A percentile compares a stretch with the other conserved stretches of the same genome.
phyloP scores from a whole-genome alignment of 2,888 invertebrate genomes.

The Polyommatus icarus region DNA sequence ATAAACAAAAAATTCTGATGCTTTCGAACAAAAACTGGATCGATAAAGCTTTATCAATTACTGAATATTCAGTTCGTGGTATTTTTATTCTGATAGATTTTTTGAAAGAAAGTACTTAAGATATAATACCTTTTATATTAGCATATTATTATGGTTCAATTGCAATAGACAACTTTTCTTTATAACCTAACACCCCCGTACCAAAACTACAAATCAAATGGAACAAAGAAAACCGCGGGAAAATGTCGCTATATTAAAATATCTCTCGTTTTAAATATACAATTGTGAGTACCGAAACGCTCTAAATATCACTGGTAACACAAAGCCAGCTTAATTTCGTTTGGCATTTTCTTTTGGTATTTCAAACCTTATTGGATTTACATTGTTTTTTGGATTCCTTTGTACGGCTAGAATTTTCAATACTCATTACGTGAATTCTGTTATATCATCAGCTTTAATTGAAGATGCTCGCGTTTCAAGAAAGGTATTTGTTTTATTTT shows the following conservation, averaged over 20 bases:
- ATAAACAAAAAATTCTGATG: too few species aligned
- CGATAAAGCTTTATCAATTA: too few species aligned
- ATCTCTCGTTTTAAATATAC: neutral
- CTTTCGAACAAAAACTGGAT: too few species aligned
- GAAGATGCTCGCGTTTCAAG: conserved; percentile 1
- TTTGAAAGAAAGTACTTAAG: too few species aligned
- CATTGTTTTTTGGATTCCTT: conserved; percentile 26
- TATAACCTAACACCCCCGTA: neutral
- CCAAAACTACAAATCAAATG: neutral
- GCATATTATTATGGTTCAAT: too few species aligned
- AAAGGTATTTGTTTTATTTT: neutral
- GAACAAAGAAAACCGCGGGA: neutral
- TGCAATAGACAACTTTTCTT: neutral
- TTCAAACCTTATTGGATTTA: conserved; percentile 27
- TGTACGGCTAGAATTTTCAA: conserved; percentile 31
- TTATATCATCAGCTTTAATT: conserved; percentile 23
- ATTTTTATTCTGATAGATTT: too few species aligned
- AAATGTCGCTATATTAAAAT: neutral
- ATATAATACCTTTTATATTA: too few species aligned
- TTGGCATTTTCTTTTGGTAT: conserved; percentile 24
- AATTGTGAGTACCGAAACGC: conserved; percentile 12
- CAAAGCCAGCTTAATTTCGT: conserved; percentile 26
- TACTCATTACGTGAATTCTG: conserved; percentile 28
- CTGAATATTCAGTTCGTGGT: too few species aligned
- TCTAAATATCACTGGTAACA: conserved; percentile 22